phyloP scores from a whole-genome alignment of 2,888 invertebrate genomes.

The Cloeon dipterum region DNA sequence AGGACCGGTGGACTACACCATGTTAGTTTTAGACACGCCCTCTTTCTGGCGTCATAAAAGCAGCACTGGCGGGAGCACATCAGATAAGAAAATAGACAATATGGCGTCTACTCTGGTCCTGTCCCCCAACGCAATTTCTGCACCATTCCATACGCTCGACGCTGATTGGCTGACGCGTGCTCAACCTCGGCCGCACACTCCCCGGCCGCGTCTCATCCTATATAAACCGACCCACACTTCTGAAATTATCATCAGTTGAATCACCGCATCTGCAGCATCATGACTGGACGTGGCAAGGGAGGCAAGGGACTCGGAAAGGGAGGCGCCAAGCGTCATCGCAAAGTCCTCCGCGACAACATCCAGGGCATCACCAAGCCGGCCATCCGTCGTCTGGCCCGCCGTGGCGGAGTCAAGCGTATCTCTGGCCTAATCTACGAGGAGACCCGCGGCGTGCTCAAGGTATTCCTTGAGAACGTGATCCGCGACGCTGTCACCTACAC shows the following conservation, averaged over 20 bases:
- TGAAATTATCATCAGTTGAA: background rate
- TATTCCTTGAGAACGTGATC: slow-evolving; percentile 64
- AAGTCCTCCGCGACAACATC: slow-evolving; percentile 55
- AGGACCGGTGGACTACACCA: too few species aligned
- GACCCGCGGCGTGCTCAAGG: slow-evolving; percentile 52
- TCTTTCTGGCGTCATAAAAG: too few species aligned
- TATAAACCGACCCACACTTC: background rate
- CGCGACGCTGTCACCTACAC: slow-evolving; percentile 67
- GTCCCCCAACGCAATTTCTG: too few species aligned
- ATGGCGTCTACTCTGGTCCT: too few species aligned
- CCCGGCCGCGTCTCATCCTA: background rate
- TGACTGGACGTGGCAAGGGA: slow-evolving; percentile 63
- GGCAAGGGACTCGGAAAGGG: slow-evolving; percentile 58
- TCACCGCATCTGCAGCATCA: slow-evolving; percentile 13
- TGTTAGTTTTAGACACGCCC: too few species aligned
- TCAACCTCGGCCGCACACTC: too few species aligned
- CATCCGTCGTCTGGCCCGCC: slow-evolving; percentile 46
- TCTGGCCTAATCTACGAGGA: slow-evolving; percentile 60
- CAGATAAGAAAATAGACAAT: too few species aligned
- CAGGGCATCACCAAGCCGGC: slow-evolving; percentile 63
- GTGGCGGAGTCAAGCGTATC: slow-evolving; percentile 30
- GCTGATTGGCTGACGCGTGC: too few species aligned
- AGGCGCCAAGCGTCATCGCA: slow-evolving; percentile 62
- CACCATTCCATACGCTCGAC: too few species aligned
- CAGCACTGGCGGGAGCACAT: too few species aligned